Base-by-base conservation (phyloP, 2,797 vertebrate genomes). In the Eulemur coronatus region DNA sequence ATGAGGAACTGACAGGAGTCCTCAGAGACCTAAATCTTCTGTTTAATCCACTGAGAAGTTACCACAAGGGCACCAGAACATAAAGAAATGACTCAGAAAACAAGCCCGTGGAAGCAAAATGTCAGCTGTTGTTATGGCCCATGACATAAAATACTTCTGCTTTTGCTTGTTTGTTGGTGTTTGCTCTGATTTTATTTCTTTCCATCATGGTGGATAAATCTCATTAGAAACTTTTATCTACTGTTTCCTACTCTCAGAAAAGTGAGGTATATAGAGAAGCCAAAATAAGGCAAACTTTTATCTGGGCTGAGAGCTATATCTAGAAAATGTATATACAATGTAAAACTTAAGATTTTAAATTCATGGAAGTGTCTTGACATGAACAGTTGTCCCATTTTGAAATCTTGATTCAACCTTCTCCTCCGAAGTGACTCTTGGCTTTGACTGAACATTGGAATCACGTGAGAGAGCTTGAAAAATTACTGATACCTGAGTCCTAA, bases 31-130 rank as follows among this genome's bases (percentile, higher is more conserved):
- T 67, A 50, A 80, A 73, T 26, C 43, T 46, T 79, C 84, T 57
- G 43, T 80, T 84, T 46, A 96, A 79, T 55, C 69, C 28, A 61
- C 30, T 15, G 75, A 94, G 59, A 79, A 65, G 59, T 70, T 59
- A 43, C 50, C 65, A 24, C n/a, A 28, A 8, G 59, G 81, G 84
- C 89, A 79, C n/a, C 48, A 41, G 52, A 57, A 84, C 93, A 76
- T 69, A 85, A 95, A 92, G 61, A 46, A 78, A 50, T n/a, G 81
- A 73, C 73, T 97, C 81, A 93, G 89, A 69, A 93, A 33, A 82
- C 33, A 43, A 50, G 67, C 41, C 48, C 5, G 2, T 12, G 69
- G 67, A 75, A 86, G 63, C 30, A 59, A 79, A 43, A n/a, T 18
- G 57, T 50, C 92, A 85, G 61, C 57, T 73, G 73, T 65, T 52